Evolutionary conservation across 2,888 invertebrate genomes (phyloP).

Genomic region (Catocala fraxini): DNA sequence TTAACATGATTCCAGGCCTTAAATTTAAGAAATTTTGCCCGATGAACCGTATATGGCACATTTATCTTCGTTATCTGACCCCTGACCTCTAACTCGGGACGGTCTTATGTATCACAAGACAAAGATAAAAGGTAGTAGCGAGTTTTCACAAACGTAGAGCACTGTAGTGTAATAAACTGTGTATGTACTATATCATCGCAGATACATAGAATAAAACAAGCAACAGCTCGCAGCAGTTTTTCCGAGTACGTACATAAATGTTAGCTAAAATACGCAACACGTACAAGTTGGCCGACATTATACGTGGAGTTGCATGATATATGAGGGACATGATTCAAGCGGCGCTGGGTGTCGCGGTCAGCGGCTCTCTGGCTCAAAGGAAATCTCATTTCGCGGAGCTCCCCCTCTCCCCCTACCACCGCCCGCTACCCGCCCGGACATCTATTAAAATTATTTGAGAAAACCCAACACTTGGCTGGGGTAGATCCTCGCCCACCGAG

Average conservation of each 20-base stretch:
- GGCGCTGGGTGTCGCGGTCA: slow-evolving; percentile 74
- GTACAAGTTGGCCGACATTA: slow-evolving; percentile 39
- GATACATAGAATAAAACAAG: too few relatives aligned
- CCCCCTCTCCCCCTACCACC: slow-evolving; percentile 45
- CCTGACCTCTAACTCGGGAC: too few relatives aligned
- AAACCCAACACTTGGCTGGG: slow-evolving; percentile 67
- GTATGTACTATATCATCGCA: too few relatives aligned
- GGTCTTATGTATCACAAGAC: too few relatives aligned
- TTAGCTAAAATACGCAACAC: slow-evolving; percentile 46
- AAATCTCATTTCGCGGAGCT: slow-evolving; percentile 82
- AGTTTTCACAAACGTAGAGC: too few relatives aligned
- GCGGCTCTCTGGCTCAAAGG: slow-evolving; percentile 78
- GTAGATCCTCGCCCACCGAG: slow-evolving; percentile 43
- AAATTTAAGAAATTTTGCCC: too few relatives aligned
- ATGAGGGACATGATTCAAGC: slow-evolving; percentile 68
- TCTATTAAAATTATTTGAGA: slow-evolving; percentile 86
- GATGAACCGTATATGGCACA: too few relatives aligned
- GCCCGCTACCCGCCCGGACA: slow-evolving; percentile 61
- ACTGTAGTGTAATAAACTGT: too few relatives aligned
- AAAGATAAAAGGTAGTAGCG: too few relatives aligned
- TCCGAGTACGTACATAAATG: slow-evolving; percentile 33
- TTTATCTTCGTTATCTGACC: too few relatives aligned
- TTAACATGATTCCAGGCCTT: too few relatives aligned
- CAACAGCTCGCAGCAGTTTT: neutral
- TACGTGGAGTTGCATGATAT: slow-evolving; percentile 67